phyloP scores from a whole-genome alignment of 2,797 vertebrate species.

The Peromyscus eremicus region DNA sequence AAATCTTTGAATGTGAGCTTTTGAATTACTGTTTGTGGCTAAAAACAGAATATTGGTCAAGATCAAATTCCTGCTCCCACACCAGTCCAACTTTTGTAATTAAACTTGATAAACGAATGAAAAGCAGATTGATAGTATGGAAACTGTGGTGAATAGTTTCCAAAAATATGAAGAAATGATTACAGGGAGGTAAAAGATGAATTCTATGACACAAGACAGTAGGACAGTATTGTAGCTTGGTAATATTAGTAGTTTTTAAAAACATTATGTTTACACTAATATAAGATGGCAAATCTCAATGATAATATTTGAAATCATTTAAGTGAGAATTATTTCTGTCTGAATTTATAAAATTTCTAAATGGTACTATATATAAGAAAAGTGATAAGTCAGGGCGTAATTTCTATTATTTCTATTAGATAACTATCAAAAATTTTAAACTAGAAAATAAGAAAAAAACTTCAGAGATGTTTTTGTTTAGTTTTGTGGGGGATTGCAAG shows the following conservation, averaged over 20 bases:
- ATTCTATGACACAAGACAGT: slow-evolving; percentile 1
- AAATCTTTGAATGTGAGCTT: background rate
- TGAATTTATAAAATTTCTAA: slow-evolving; percentile 34
- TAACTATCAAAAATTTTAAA: background rate
- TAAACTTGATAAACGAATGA: background rate
- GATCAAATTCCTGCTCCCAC: background rate
- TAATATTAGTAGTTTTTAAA: background rate
- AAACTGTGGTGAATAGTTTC: background rate
- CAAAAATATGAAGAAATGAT: slow-evolving; percentile 10
- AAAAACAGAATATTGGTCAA: background rate
- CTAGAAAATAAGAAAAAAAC: background rate
- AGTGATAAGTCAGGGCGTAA: background rate
- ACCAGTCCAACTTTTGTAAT: background rate
- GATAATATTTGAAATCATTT: slow-evolving; percentile 2
- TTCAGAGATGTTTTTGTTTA: background rate
- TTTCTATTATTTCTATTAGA: background rate
- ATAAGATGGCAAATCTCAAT: background rate
- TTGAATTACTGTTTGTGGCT: background rate
- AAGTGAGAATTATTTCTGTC: background rate
- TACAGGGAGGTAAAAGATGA: background rate
- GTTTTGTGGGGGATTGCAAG: background rate
- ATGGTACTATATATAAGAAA: background rate
- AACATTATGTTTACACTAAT: background rate
- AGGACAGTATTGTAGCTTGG: background rate
- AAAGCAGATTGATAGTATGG: background rate